phyloP scores from a whole-genome alignment of 2,888 invertebrate species.

The Ligdia adustata region DNA sequence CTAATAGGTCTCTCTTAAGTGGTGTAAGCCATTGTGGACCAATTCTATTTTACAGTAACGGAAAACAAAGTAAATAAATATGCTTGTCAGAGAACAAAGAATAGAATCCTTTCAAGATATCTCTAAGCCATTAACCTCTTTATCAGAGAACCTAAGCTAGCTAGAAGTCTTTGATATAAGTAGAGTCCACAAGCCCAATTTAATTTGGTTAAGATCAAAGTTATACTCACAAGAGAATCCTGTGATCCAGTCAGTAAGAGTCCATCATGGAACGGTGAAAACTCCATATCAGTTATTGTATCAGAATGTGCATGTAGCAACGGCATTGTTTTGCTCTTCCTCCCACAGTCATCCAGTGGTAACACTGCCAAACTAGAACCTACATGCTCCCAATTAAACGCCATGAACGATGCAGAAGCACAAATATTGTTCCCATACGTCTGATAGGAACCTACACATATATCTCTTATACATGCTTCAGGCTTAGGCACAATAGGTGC shows the following conservation, averaged over 20 bases:
- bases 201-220: not conserved
- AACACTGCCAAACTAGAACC: conserved; percentile 95
- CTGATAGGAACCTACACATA: conserved; percentile 96
- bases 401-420: conserved; percentile 96
- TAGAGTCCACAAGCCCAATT: no score
- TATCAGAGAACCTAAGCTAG: no score
- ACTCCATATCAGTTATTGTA: conserved; percentile 97
- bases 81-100: no score
- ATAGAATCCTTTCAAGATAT: no score
- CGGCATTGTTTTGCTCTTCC: conserved; percentile 95
- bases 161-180: no score
- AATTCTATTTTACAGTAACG: no score
- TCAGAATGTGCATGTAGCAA: conserved; percentile 93
- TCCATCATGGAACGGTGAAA: conserved; percentile 98
- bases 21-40: no score
- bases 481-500: conserved; percentile 97
- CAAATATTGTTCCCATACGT: conserved; percentile 98
- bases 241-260: conserved; percentile 95
- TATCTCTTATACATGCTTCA: conserved; percentile 94
- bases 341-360: conserved; percentile 93
- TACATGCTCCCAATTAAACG: conserved; percentile 97
- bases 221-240: conserved; percentile 88
- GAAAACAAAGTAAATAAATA: no score
- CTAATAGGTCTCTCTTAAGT: no score
- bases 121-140: no score